Evolutionary conservation across 2,797 vertebrate genomes (phyloP).

Genomic region (Syncerus caffer): DNA sequence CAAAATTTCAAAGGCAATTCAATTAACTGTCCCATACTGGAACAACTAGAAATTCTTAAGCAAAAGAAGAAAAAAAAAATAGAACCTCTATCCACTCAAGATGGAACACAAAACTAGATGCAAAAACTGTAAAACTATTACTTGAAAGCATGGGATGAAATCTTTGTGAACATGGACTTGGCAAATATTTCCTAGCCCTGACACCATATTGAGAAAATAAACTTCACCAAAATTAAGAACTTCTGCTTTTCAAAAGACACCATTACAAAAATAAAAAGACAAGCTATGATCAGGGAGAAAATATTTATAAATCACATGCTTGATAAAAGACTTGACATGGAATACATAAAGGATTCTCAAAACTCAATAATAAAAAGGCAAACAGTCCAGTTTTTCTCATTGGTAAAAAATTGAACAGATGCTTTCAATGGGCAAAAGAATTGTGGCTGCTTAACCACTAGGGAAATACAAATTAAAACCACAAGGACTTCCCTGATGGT

Average conservation of each 20-base stretch:
- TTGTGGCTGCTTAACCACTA: neutral
- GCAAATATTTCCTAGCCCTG: neutral
- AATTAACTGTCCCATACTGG: neutral
- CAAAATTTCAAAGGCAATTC: neutral
- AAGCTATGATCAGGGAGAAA: neutral
- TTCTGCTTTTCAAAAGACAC: neutral
- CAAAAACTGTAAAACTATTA: neutral
- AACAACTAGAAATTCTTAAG: neutral
- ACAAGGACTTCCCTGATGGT: neutral
- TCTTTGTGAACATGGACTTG: neutral
- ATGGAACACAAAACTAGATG: neutral
- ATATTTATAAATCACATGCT: neutral
- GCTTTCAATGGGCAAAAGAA: neutral
- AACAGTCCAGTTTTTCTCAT: neutral
- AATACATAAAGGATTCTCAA: neutral
- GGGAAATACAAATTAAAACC: conserved; percentile 5
- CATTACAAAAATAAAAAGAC: neutral
- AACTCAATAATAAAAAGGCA: neutral
- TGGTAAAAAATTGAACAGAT: neutral
- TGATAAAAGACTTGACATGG: neutral
- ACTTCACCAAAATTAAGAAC: neutral
- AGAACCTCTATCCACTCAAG: neutral
- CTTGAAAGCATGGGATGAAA: neutral
- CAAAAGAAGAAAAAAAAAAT: neutral
- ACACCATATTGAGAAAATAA: neutral